Percentiles rank a stretch among this genome's conserved stretches.
These are phyloP conservation scores for Florisuga fusca DNA, from an alignment of 2,797 vertebrate species.

Conservation along the genomic window DNA sequence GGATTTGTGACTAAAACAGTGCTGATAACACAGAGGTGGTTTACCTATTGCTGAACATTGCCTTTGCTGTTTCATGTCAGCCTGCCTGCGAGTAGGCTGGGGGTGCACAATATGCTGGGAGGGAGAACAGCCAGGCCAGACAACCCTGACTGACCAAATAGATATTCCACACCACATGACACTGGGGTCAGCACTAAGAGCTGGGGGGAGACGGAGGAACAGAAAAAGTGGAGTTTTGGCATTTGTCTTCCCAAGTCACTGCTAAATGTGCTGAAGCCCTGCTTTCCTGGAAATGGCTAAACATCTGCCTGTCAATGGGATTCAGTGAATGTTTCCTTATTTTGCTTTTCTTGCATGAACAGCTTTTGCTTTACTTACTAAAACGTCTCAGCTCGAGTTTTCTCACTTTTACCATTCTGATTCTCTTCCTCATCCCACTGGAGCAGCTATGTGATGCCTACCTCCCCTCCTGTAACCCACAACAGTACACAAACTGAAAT, in stretches of 20 bases:
- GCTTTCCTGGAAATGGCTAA: no score
- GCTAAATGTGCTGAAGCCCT: no score
- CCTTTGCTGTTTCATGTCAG: not conserved
- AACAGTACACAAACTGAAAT: not conserved
- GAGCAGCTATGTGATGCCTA: accelerated
- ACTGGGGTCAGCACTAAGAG: not conserved
- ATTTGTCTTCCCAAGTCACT: no score
- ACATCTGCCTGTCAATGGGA: no score
- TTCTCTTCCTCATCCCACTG: not conserved
- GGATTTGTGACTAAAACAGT: not conserved
- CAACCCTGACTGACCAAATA: not conserved
- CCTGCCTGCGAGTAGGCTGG: not conserved
- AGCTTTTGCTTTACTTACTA: not conserved
- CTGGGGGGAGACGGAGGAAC: not conserved
- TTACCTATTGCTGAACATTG: not conserved
- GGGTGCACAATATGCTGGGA: not conserved
- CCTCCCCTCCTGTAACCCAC: not conserved
- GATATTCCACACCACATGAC: not conserved
- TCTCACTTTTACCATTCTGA: not conserved
- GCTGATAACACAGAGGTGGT: not conserved
- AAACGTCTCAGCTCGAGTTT: not conserved
- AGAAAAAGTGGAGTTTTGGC: not conserved
- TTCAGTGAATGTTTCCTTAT: not conserved
- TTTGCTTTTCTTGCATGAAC: not conserved
- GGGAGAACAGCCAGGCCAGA: not conserved